Evolutionary conservation across 2,888 invertebrate genomes (phyloP).

Genomic region (Mongoloraphidia duomilia): DNA sequence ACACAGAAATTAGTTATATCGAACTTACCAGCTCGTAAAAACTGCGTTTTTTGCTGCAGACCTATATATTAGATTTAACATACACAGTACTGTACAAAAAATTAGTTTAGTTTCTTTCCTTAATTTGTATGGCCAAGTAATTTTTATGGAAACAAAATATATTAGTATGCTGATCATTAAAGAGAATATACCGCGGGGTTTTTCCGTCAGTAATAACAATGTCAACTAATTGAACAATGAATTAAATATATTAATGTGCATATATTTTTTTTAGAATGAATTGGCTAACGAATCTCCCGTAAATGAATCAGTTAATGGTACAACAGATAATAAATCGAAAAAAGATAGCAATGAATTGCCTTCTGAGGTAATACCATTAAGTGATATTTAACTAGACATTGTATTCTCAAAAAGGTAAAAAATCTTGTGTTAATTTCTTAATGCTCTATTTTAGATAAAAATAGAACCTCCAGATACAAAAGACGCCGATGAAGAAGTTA

Average conservation of each 20-base stretch:
- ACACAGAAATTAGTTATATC: too few relatives aligned
- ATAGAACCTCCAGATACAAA: slow-evolving; percentile 23
- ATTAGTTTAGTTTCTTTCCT: too few relatives aligned
- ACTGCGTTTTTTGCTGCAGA: too few relatives aligned
- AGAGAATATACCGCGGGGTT: too few relatives aligned
- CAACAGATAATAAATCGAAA: not conserved
- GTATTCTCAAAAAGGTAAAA: not conserved
- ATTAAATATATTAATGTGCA: not conserved
- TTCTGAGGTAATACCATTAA: slow-evolving; percentile 6
- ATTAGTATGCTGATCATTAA: too few relatives aligned
- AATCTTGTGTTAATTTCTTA: not conserved
- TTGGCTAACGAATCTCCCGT: slow-evolving; percentile 16
- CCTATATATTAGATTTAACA: too few relatives aligned
- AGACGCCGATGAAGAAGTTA: slow-evolving; percentile 18
- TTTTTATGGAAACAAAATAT: too few relatives aligned
- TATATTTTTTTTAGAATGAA: slow-evolving; percentile 12
- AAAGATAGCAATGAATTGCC: slow-evolving; percentile 4
- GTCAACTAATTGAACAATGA: not conserved
- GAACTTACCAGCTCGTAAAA: too few relatives aligned
- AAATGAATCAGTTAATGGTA: slow-evolving; percentile 11
- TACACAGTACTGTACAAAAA: too few relatives aligned
- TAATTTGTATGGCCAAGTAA: too few relatives aligned
- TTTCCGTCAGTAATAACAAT: not conserved
- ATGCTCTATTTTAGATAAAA: slow-evolving; percentile 19
- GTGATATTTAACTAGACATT: not conserved